Evolutionary conservation across 2,888 invertebrate genomes (phyloP).

Genomic region (Andrena praecox): DNA sequence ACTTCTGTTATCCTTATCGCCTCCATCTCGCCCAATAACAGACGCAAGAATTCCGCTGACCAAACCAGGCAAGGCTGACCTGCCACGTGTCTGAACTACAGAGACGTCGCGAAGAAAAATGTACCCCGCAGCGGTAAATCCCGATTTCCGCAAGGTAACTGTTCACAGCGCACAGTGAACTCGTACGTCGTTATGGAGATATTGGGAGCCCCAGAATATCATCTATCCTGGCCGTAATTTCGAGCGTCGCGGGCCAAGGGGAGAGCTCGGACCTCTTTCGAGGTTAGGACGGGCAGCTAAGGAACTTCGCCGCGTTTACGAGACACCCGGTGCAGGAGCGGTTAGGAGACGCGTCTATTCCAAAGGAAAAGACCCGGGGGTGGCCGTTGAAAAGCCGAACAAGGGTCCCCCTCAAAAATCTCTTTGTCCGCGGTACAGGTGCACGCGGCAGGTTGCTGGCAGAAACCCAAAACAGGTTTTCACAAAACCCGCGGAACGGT

Average conservation of each 20-base stretch:
- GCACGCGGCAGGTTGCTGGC: conserved; percentile 79
- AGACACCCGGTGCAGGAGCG: conserved; percentile 54
- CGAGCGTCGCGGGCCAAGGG: not conserved
- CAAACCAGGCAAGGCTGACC: no score
- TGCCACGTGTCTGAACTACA: not conserved
- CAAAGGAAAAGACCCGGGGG: conserved; percentile 67
- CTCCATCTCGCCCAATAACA: not conserved
- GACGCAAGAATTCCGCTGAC: no score
- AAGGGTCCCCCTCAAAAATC: conserved; percentile 61
- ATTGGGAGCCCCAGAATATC: conserved; percentile 17
- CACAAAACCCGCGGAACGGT: conserved; percentile 71
- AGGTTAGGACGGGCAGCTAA: not conserved
- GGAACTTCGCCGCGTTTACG: not conserved
- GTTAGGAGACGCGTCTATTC: conserved; percentile 33
- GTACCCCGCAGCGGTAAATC: conserved; percentile 52
- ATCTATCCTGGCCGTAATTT: conserved; percentile 40
- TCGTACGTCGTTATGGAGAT: conserved; percentile 24
- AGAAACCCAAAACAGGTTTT: conserved; percentile 77
- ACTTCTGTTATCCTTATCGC: not conserved
- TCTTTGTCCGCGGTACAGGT: conserved; percentile 76
- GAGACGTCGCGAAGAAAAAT: conserved; percentile 13
- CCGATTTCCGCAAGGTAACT: conserved; percentile 60
- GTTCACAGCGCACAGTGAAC: conserved; percentile 8
- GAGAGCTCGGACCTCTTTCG: not conserved
- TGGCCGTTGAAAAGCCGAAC: conserved; percentile 75